Evolutionary conservation across 1,140 invertebrate genomes (phyloP).

Genomic region (Macrobrachium nipponense): DNA sequence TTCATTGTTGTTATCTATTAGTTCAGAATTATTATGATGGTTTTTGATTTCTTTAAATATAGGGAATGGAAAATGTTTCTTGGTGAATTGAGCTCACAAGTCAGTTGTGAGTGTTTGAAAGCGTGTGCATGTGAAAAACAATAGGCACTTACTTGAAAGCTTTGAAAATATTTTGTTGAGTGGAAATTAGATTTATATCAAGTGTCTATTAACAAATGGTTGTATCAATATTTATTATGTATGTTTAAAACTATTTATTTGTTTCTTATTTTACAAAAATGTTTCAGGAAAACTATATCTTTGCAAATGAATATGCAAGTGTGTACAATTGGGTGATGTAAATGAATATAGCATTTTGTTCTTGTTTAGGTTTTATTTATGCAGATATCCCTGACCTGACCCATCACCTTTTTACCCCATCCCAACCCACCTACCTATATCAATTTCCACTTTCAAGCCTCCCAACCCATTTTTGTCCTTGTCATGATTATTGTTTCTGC

Average conservation of each 20-base stretch:
- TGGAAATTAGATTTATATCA: constrained; percentile 30
- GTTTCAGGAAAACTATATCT: constrained; percentile 35
- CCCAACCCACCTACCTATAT: constrained; percentile 19
- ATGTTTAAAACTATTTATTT: constrained; percentile 39
- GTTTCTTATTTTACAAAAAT: constrained; percentile 7
- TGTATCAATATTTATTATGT: constrained; percentile 41
- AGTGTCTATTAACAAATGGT: constrained; percentile 46
- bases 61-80: constrained; percentile 38
- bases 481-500: constrained; percentile 62
- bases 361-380: constrained; percentile 50
- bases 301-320: constrained; percentile 58
- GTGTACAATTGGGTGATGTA: constrained; percentile 55
- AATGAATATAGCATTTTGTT: constrained; percentile 40
- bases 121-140: constrained; percentile 40
- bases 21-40: constrained; percentile 54
- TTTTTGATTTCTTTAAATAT: constrained; percentile 36
- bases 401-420: constrained; percentile 14
- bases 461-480: constrained; percentile 49
- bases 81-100: constrained; percentile 26
- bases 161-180: constrained; percentile 41
- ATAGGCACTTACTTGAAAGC: constrained; percentile 29
- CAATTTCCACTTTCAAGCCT: constrained; percentile 35
- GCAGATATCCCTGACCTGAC: constrained; percentile 40
- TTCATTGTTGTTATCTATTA: constrained; percentile 55
- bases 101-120: constrained; percentile 47